phyloP scores from a whole-genome alignment of 2,797 vertebrate genomes.

The Alcedo atthis region DNA sequence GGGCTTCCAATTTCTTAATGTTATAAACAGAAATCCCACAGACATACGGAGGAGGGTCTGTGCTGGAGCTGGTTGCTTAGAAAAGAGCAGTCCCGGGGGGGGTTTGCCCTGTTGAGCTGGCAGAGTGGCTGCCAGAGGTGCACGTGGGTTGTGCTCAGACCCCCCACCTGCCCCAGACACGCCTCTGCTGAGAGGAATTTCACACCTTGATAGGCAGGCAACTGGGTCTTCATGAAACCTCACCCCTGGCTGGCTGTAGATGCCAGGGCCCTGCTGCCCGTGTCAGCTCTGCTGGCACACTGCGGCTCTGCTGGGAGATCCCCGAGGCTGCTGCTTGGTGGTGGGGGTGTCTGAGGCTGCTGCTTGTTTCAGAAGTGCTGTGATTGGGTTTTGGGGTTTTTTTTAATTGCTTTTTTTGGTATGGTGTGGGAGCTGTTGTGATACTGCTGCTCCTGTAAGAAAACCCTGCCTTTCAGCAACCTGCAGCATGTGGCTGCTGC shows the following conservation, averaged over 20 bases:
- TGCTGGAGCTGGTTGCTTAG: neutral
- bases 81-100: neutral
- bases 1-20: neutral
- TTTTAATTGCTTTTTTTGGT: neutral
- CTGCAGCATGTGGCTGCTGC: neutral
- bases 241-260: neutral
- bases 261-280: neutral
- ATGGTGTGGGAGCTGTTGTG: neutral
- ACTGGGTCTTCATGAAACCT: too few species aligned
- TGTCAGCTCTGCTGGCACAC: neutral
- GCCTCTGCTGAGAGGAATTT: neutral
- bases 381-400: too few species aligned
- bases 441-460: neutral
- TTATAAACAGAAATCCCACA: neutral
- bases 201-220: neutral
- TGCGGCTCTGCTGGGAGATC: neutral
- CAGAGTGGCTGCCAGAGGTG: neutral
- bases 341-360: neutral
- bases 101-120: neutral
- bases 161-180: neutral
- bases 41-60: neutral
- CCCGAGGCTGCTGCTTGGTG: neutral
- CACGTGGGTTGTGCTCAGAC: neutral
- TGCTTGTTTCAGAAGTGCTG: neutral
- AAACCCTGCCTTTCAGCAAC: neutral